Evolutionary conservation across 2,797 vertebrate species (phyloP).

Genomic region (Aulostomus chinensis): DNA sequence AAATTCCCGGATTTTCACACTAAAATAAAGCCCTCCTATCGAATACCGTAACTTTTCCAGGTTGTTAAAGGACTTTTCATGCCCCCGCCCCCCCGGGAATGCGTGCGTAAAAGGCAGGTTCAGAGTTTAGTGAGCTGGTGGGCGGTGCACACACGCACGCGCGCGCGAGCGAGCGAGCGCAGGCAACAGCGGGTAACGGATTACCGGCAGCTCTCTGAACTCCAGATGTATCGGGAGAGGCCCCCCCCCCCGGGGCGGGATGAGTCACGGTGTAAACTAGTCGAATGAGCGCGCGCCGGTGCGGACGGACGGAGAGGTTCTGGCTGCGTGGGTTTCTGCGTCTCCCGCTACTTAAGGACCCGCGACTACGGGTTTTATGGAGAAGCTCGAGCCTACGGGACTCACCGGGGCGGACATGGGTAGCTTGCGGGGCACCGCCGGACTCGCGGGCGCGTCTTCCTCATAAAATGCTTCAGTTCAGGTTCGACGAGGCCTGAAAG

Average conservation of each 20-base stretch:
- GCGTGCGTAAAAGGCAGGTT: constrained; percentile 69
- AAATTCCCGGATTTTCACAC: no score
- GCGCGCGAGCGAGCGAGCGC: constrained; percentile 8
- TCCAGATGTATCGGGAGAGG: constrained; percentile 73
- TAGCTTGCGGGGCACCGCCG: no score
- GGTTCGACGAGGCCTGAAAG: no score
- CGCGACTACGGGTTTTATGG: constrained; percentile 49
- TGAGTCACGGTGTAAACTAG: constrained; percentile 69
- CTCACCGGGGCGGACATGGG: no score
- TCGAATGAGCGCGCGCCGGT: constrained; percentile 69
- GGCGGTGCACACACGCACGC: constrained; percentile 26
- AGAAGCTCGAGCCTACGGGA: constrained; percentile 16
- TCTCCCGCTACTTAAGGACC: constrained; percentile 56
- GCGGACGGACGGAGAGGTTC: constrained; percentile 70
- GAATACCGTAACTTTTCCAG: no score
- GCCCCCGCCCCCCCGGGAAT: no score
- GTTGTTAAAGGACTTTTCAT: no score
- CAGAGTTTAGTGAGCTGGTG: constrained; percentile 60
- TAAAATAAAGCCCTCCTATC: no score
- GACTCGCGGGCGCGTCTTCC: no score
- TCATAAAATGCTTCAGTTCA: no score
- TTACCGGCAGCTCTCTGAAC: no score
- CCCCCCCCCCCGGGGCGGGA: constrained; percentile 56
- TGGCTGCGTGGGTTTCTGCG: constrained; percentile 39
- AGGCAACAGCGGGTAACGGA: no score